Evolutionary conservation across 2,888 invertebrate species (phyloP).

Genomic region (Ormyrus pomaceus): DNA sequence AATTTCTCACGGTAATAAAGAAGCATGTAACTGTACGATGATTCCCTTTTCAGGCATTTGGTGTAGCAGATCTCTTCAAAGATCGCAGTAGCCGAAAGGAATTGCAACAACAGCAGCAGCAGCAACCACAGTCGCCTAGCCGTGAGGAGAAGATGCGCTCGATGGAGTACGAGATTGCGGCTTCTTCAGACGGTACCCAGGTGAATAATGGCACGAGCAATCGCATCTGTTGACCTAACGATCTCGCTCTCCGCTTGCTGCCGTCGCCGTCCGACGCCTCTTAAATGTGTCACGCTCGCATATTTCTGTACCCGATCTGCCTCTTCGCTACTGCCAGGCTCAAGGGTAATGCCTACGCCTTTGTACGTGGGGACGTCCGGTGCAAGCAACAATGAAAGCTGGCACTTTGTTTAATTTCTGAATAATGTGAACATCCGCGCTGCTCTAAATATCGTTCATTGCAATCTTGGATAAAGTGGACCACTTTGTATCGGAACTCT

Average conservation of each 20-base stretch:
- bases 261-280: conserved; percentile 45
- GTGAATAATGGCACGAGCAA: conserved; percentile 74
- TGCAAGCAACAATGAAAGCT: too few relatives aligned
- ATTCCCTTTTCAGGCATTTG: conserved; percentile 63
- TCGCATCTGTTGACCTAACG: conserved; percentile 70
- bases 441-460: too few relatives aligned
- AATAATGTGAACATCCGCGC: too few relatives aligned
- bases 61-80: conserved; percentile 68
- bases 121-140: conserved; percentile 9
- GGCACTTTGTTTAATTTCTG: too few relatives aligned
- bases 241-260: conserved; percentile 67
- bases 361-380: too few relatives aligned
- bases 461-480: too few relatives aligned
- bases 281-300: conserved; percentile 12
- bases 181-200: conserved; percentile 67
- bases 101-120: conserved; percentile 18
- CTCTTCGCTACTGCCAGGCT: too few relatives aligned
- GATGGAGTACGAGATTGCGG: conserved; percentile 65
- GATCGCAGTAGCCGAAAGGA: conserved; percentile 49
- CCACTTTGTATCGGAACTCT: too few relatives aligned
- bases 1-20: too few relatives aligned
- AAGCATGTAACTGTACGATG: background rate
- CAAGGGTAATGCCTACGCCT: too few relatives aligned
- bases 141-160: conserved; percentile 63
- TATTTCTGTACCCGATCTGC: too few relatives aligned